Conservation (phyloP, 2,797 vertebrate genomes). For the Chelon labrosus region DNA sequence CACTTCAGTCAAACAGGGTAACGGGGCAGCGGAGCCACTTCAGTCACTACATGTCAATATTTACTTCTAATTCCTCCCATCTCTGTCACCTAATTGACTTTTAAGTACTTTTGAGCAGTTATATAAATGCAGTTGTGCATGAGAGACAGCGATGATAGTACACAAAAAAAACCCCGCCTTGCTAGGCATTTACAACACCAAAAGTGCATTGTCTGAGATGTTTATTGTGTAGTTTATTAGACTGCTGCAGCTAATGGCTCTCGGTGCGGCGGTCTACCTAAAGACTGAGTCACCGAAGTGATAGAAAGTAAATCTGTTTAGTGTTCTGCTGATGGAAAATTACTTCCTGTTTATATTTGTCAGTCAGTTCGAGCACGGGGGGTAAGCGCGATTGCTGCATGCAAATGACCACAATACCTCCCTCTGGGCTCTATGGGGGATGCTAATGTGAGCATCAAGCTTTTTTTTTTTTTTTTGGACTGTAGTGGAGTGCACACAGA, state of each 20-base stretch:
- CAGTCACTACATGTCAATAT: neutral
- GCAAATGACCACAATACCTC: constrained; percentile 59
- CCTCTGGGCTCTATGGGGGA: constrained; percentile 44
- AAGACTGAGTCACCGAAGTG: constrained; percentile 43
- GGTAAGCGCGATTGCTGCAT: constrained; percentile 61
- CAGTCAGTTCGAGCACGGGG: constrained; percentile 57
- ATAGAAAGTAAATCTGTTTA: constrained; percentile 48
- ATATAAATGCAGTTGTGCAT: constrained; percentile 11
- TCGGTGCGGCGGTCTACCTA: constrained; percentile 32
- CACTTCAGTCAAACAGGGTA: neutral
- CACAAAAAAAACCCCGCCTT: neutral
- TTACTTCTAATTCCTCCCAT: neutral
- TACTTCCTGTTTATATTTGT: constrained; percentile 69
- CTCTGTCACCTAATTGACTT: neutral
- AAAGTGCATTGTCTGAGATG: constrained; percentile 27
- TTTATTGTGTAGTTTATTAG: constrained; percentile 37
- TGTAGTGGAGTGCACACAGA: constrained; percentile 50
- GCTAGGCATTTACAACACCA: constrained; percentile 16
- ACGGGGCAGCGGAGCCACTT: neutral
- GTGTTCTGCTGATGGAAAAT: constrained; percentile 57
- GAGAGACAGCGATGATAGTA: constrained; percentile 3
- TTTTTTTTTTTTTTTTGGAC: constrained; percentile 54
- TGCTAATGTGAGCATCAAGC: constrained; percentile 60
- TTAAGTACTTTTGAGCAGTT: neutral
- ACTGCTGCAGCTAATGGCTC: constrained; percentile 38